Evolutionary conservation across 2,888 invertebrate species (phyloP).

Genomic region (Pachliopta kotzebuea): DNA sequence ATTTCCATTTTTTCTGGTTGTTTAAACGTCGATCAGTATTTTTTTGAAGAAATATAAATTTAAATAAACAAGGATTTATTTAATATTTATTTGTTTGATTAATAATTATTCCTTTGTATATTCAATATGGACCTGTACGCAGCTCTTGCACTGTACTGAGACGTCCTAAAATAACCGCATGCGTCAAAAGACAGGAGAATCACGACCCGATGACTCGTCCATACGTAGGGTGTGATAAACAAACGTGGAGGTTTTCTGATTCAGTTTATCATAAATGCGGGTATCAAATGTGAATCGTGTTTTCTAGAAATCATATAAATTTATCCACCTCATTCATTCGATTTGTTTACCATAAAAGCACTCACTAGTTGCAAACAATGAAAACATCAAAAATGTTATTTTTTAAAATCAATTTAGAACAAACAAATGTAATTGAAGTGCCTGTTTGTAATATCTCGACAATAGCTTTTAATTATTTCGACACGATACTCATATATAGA

Average conservation of each 20-base stretch:
- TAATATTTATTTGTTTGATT: background rate
- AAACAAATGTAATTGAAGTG: too few relatives aligned
- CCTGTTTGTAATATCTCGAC: too few relatives aligned
- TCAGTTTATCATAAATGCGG: slow-evolving; percentile 36
- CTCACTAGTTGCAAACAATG: background rate
- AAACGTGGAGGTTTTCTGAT: slow-evolving; percentile 47
- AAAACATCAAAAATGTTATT: background rate
- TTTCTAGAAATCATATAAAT: slow-evolving; percentile 25
- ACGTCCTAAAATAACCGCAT: slow-evolving; percentile 59
- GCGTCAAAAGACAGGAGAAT: slow-evolving; percentile 60
- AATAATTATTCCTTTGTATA: slow-evolving; percentile 26
- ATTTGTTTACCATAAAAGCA: background rate
- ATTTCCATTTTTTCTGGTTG: too few relatives aligned
- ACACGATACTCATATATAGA: too few relatives aligned
- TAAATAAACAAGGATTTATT: too few relatives aligned
- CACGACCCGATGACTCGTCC: slow-evolving; percentile 58
- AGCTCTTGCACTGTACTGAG: slow-evolving; percentile 40
- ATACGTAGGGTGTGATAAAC: slow-evolving; percentile 59
- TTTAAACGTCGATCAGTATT: too few relatives aligned
- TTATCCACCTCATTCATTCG: slow-evolving; percentile 19
- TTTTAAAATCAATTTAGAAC: background rate
- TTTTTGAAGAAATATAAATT: too few relatives aligned
- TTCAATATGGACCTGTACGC: slow-evolving; percentile 43
- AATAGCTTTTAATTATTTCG: too few relatives aligned
- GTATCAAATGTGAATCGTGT: slow-evolving; percentile 17